phyloP scores from a whole-genome alignment of 1,140 invertebrate genomes.

The Lordiphosa mommai region DNA sequence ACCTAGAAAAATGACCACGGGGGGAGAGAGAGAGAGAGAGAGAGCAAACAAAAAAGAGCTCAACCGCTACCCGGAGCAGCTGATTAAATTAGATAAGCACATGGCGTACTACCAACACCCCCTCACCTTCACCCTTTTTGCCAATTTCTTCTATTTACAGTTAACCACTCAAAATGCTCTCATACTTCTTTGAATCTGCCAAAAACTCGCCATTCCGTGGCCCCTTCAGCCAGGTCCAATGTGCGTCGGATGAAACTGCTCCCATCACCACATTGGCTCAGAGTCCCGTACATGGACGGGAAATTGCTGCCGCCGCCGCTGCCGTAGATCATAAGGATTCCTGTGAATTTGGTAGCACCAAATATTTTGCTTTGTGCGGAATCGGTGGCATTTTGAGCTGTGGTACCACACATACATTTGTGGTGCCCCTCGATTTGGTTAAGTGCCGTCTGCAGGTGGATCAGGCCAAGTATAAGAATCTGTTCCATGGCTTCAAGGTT shows the following conservation, averaged over 20 bases:
- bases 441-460: conserved; percentile 92
- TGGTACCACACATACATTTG: conserved; percentile 90
- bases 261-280: too few relatives aligned
- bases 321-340: conserved; percentile 83
- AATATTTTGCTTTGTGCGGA: conserved; percentile 97
- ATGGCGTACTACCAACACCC: conserved; percentile 8
- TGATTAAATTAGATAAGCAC: conserved; percentile 58
- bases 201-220: conserved; percentile 87
- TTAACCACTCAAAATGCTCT: conserved; percentile 82
- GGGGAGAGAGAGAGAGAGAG: background rate
- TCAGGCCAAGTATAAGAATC: conserved; percentile 86
- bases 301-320: conserved; percentile 83
- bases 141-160: background rate
- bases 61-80: conserved; percentile 27
- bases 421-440: conserved; percentile 97
- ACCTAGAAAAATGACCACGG: conserved; percentile 44
- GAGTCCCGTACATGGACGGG: conserved; percentile 81
- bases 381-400: conserved; percentile 96
- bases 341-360: conserved; percentile 95
- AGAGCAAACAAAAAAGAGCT: background rate
- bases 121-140: background rate
- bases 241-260: conserved; percentile 80
- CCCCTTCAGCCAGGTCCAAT: conserved; percentile 84
- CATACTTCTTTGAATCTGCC: conserved; percentile 86
- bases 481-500: conserved; percentile 85